These are phyloP conservation scores for Echinometra lucunter DNA, from an alignment of 53 echinoderm and acorn worm species.

Conservation along the genomic window DNA sequence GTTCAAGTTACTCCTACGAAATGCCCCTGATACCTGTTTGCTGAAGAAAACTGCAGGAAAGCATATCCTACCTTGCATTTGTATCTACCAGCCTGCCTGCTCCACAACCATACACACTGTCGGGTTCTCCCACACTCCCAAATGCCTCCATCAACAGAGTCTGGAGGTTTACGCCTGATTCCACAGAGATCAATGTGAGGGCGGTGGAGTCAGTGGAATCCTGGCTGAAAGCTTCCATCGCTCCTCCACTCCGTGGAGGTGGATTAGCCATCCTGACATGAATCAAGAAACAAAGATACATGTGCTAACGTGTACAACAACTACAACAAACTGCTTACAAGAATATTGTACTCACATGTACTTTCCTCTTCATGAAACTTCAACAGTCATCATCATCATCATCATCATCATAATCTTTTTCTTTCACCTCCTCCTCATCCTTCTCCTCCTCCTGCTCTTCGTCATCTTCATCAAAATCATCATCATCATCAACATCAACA, in stretches of 20 bases:
- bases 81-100: constrained; percentile 91
- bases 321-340: background rate
- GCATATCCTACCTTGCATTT: constrained; percentile 78
- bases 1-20: too few relatives aligned
- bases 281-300: background rate
- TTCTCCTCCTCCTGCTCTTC: too few relatives aligned
- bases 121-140: constrained; percentile 95
- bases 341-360: too few relatives aligned
- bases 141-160: constrained; percentile 90
- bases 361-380: too few relatives aligned
- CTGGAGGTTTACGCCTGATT: constrained; percentile 85
- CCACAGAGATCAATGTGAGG: constrained; percentile 70
- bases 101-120: constrained; percentile 95
- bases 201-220: constrained; percentile 73
- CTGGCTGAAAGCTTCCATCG: constrained; percentile 70
- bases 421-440: too few relatives aligned
- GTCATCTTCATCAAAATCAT: too few relatives aligned
- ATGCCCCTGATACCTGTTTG: too few relatives aligned
- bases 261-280: constrained; percentile 51
- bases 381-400: background rate
- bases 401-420: too few relatives aligned
- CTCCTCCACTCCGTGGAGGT: background rate
- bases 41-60: too few relatives aligned
- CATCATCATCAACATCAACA: too few relatives aligned
- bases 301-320: too few relatives aligned